phyloP scores from a whole-genome alignment of 1,140 invertebrate species.

The Drosophila dunni region DNA sequence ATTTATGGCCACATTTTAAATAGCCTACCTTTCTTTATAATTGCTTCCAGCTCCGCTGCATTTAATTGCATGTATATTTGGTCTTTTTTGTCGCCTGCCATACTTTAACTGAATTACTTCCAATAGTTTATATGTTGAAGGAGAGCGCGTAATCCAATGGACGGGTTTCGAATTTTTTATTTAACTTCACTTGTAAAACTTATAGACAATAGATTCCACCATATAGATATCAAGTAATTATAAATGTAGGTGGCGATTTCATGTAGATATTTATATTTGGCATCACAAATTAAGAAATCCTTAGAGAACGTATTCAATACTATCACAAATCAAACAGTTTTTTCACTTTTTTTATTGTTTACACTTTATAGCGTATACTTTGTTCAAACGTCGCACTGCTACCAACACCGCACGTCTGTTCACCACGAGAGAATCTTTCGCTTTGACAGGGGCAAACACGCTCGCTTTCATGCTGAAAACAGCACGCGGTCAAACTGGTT shows the following conservation, averaged over 20 bases:
- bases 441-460: conserved; percentile 46
- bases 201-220: conserved; percentile 32
- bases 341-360: conserved; percentile 28
- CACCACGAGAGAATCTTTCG: conserved; percentile 54
- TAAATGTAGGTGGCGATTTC: background rate
- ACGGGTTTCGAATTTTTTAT: conserved; percentile 4
- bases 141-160: conserved; percentile 69
- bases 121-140: conserved; percentile 5
- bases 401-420: conserved; percentile 53
- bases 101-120: conserved; percentile 31
- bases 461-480: conserved; percentile 69
- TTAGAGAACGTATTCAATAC: conserved; percentile 10
- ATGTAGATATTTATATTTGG: conserved; percentile 3
- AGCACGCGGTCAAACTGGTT: conserved; percentile 73
- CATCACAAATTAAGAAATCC: conserved; percentile 1
- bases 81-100: conserved; percentile 53
- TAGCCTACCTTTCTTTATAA: conserved; percentile 78
- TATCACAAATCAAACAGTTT: conserved; percentile 16
- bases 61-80: conserved; percentile 78
- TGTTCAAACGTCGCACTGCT: conserved; percentile 37
- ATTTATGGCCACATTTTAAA: background rate
- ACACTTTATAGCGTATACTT: conserved; percentile 31
- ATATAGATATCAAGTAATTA: conserved; percentile 32
- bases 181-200: conserved; percentile 35
- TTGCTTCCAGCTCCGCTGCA: conserved; percentile 75